Evolutionary conservation across 30 jellyfish, hydroid and myxozoan genomes (phyloP).

Genomic region (Chrysaora quinquecirrha): DNA sequence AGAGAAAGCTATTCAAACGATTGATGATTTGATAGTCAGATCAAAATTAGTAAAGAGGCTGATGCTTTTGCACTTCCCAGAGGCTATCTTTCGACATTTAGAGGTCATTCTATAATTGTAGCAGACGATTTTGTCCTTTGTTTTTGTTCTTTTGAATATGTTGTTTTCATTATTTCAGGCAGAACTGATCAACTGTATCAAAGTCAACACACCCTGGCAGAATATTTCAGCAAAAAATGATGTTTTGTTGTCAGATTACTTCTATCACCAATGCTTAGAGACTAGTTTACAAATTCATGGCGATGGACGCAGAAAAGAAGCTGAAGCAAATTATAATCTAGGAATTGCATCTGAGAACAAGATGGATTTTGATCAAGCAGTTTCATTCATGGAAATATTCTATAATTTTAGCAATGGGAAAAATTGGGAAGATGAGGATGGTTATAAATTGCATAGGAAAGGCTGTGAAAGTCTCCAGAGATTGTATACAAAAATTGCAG

Average conservation of each 20-base stretch:
- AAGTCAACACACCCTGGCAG: slow-evolving; percentile 74
- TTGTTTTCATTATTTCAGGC: slow-evolving; percentile 58
- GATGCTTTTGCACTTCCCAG: no score
- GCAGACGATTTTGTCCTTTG: no score
- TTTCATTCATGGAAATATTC: slow-evolving; percentile 41
- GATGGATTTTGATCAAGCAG: slow-evolving; percentile 63
- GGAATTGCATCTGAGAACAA: slow-evolving; percentile 75
- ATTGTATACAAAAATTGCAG: slow-evolving; percentile 67
- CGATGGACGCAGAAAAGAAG: slow-evolving; percentile 85
- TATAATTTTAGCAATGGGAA: slow-evolving; percentile 60
- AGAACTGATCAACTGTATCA: slow-evolving; percentile 76
- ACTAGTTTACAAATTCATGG: slow-evolving; percentile 64
- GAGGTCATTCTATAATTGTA: no score
- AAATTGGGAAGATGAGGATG: slow-evolving; percentile 74
- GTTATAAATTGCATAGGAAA: slow-evolving; percentile 42
- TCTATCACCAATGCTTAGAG: slow-evolving; percentile 53
- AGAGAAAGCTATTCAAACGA: no score
- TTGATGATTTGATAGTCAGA: no score
- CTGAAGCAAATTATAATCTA: slow-evolving; percentile 76
- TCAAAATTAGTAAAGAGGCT: no score
- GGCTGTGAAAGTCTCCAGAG: slow-evolving; percentile 86
- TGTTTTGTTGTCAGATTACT: slow-evolving; percentile 68
- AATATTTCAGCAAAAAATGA: slow-evolving; percentile 52
- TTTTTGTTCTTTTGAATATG: no score
- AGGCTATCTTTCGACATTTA: no score